Evolutionary conservation across 2,797 vertebrate species (phyloP), one percentile per base, ranked within the genome.

Genomic region (Urophycis tenuis): DNA sequence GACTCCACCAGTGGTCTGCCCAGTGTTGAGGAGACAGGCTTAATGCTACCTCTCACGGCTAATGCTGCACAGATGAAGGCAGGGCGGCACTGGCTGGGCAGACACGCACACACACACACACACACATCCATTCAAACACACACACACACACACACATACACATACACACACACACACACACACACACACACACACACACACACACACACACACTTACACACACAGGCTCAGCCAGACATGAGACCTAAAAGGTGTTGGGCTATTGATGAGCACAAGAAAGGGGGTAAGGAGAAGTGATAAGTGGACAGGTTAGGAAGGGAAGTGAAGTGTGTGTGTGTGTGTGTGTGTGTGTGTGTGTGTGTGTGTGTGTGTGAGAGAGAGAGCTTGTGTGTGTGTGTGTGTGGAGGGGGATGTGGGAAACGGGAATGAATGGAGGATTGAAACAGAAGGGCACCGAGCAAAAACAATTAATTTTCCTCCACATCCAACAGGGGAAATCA

Each of bases 21-120:
- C 75, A 80, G 81, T 88, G 87, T 88, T 86, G 78, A 73, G 83
- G 82, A 91, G 87, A 91, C 88, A 83, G 82, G 79, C 81, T 81
- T 85, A 87, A 91, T 90, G 83, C 49, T 85, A 82, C 85, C 74
- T 87, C 88, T 88, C 75, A 81, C 75, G 89, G 87, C 80, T 88
- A 90, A 92, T 82, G 81, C 82, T 87, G 78, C 83, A 88, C 88
- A 90, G 91, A 90, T 89, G 89, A 89, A 82, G 80, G 84, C 80
- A 75, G 75, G 76, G 82, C 39, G 78, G 19, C 45, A 34, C 73
- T 19, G 30, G 77, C 79, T 73, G 69, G 82, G 80, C 87, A 83
- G 85, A 87, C 87, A 84, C 49, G 25, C 22, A 53, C 22, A 53
- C 22, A 60, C 49, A 60, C 49, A 60, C 22, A 49, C 17, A 8